These are phyloP conservation scores for Drosophila seguyi DNA, from an alignment of 1,140 invertebrate genomes.

Conservation along the genomic window DNA sequence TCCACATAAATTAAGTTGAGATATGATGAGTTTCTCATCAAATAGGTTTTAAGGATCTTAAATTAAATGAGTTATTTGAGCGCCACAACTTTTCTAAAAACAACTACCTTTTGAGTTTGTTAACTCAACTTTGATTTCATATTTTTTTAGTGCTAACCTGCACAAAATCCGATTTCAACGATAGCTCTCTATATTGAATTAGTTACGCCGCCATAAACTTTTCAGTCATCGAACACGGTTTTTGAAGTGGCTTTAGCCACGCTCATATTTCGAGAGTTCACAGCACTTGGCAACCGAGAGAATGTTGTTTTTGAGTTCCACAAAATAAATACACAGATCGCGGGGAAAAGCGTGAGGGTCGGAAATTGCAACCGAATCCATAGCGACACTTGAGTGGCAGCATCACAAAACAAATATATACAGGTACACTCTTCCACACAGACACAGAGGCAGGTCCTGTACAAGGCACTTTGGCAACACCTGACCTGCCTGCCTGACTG, in stretches of 20 bases:
- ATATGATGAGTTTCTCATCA: too few relatives aligned
- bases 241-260: conserved; percentile 6
- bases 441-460: conserved; percentile 13
- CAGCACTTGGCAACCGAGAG: conserved; percentile 46
- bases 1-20: too few relatives aligned
- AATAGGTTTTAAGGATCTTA: too few relatives aligned
- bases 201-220: neutral
- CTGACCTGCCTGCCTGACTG: conserved; percentile 39
- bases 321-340: conserved; percentile 45
- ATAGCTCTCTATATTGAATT: neutral
- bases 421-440: conserved; percentile 9
- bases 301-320: conserved; percentile 36
- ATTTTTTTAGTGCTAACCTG: neutral
- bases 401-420: conserved; percentile 48
- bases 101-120: too few relatives aligned
- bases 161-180: neutral
- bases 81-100: too few relatives aligned
- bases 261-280: conserved; percentile 27
- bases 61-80: too few relatives aligned
- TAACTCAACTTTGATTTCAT: too few relatives aligned
- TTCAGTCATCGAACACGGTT: conserved; percentile 22
- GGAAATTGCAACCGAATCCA: conserved; percentile 56
- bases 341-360: neutral
- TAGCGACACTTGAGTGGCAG: conserved; percentile 68
- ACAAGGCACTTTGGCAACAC: conserved; percentile 69